Conservation (phyloP, 2,113 vertebrate species). For the Amphiprion ocellaris region DNA sequence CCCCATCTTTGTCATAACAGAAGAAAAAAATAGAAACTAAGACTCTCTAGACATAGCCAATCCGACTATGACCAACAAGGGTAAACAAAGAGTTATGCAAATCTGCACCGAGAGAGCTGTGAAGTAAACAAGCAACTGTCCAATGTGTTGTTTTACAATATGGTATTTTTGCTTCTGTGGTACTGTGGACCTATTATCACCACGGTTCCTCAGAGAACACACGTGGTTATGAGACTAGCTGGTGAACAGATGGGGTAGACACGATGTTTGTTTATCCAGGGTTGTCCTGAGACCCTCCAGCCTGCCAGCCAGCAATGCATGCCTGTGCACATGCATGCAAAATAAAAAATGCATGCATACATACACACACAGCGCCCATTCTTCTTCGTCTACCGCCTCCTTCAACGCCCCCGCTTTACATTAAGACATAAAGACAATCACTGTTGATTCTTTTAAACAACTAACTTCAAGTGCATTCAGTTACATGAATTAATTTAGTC, state of each 20-base stretch:
- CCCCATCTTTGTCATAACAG: conserved; percentile 36
- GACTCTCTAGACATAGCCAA: conserved; percentile 50
- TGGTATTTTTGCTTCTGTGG: conserved; percentile 57
- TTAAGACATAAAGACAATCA: conserved; percentile 78
- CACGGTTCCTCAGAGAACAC: conserved; percentile 66
- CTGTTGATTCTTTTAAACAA: conserved; percentile 52
- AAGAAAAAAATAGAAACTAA: conserved; percentile 49
- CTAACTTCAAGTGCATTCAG: conserved; percentile 84
- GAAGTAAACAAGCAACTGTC: conserved; percentile 73
- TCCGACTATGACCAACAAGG: conserved; percentile 57
- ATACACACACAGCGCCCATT: conserved; percentile 43
- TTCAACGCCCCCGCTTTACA: conserved; percentile 47
- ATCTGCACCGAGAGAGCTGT: conserved; percentile 68
- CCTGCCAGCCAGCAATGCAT: conserved; percentile 67
- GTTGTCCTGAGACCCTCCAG: conserved; percentile 81
- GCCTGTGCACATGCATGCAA: conserved; percentile 39
- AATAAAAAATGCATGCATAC: neutral
- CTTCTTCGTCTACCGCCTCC: conserved; percentile 30
- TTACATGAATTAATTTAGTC: conserved; percentile 66
- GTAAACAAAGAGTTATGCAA: conserved; percentile 71
- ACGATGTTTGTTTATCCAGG: conserved; percentile 75
- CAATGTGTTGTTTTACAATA: conserved; percentile 65
- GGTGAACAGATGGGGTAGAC: conserved; percentile 76
- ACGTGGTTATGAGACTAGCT: conserved; percentile 68
- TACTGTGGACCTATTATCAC: conserved; percentile 63